Conservation (phyloP, 2,113 vertebrate genomes). For the Felis catus region DNA sequence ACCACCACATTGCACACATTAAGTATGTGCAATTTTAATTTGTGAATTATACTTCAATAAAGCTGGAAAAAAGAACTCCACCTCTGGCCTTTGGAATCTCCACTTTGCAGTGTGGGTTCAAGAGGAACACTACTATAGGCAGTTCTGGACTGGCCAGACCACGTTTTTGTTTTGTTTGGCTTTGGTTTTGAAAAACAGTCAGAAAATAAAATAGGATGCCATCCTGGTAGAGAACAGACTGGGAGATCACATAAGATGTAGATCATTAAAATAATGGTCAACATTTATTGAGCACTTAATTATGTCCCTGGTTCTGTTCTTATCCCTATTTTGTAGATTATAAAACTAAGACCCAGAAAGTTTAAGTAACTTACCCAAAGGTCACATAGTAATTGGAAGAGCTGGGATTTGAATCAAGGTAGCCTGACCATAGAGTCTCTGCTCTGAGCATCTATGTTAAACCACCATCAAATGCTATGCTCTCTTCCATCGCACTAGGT, state of each 20-base stretch:
- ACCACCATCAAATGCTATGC: not conserved
- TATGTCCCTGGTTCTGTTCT: not conserved
- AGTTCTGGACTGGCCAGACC: not conserved
- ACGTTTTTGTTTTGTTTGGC: not conserved
- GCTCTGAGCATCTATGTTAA: not conserved
- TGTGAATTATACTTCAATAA: not conserved
- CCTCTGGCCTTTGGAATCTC: not conserved
- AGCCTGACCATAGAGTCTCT: not conserved
- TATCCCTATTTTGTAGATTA: not conserved
- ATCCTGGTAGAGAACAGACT: not conserved
- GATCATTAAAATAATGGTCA: constrained; percentile 13
- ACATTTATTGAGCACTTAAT: not conserved
- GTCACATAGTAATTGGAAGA: not conserved
- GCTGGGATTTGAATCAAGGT: not conserved
- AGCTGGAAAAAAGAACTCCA: not conserved
- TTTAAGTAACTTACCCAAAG: not conserved
- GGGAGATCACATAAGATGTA: not conserved
- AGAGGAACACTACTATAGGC: not conserved
- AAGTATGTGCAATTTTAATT: not conserved
- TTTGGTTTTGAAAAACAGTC: not conserved
- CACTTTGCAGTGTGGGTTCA: not conserved
- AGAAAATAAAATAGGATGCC: not conserved
- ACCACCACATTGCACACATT: not conserved
- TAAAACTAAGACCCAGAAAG: not conserved
- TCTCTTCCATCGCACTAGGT: not conserved